Evolutionary conservation across 1,140 invertebrate species (phyloP), one percentile per base, ranked within the genome.

Genomic region (Zaprionus camerounensis): DNA sequence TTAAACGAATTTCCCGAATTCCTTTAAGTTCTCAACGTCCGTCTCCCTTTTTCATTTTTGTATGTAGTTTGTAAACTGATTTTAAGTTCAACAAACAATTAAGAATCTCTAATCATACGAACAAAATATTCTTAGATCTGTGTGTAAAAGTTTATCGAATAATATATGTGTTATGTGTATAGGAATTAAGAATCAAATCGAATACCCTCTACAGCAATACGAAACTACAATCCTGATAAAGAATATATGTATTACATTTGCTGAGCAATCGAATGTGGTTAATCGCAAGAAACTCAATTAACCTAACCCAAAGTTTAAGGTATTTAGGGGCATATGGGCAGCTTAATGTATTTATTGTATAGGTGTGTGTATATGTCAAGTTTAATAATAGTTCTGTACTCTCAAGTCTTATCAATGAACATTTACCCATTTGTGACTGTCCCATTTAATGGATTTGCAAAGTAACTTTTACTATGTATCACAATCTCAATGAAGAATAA

Each of bases 401-500:
- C 31, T 34, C 3, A 11, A 12, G 20, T 51, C 11, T 51, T 24
- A 49, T 22, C 46, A 49, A 20, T 12, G 9, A 22, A 22, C 20
- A 51, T 5, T 24, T 34, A 34, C 31, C 31, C n/a, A 55, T 44
- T 67, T 73, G 56, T 73, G 64, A 68, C 71, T 55, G 71, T 74
- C 57, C 72, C 72, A 75, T 75, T 51, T 3, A 75, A 75, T 75
- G 66, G 72, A 70, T 51, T 63, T 57, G 26, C 9, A 44, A 46
- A 44, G 31, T 34, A 68, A 31, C 28, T 55, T 56, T 24, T 22
- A 24, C 20, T 24, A 51, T 51, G 46, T 51, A 20, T 51, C 20
- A 51, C 9, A 41, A 51, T 51, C 20, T 5, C 20, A 51, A 51
- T n/a, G n/a, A 51, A 7, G 3, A 31, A 31, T 31, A 7, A 34